These are phyloP conservation scores for Silurus asotus DNA, from an alignment of 2,113 vertebrate species.

Conservation along the genomic window DNA sequence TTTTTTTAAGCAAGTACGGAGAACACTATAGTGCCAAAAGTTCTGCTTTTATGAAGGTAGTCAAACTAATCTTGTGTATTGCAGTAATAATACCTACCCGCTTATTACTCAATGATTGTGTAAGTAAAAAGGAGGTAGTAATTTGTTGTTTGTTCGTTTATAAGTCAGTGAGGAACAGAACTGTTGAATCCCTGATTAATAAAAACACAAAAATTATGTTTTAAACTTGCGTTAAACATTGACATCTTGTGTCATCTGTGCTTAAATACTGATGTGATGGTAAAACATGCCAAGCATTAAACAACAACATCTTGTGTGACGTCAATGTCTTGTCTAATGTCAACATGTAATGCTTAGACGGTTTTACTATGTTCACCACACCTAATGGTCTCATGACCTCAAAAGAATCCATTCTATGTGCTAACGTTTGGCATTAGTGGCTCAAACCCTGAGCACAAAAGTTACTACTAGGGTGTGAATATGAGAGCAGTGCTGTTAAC, in stretches of 20 bases:
- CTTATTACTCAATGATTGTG: too few species aligned
- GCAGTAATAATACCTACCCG: too few species aligned
- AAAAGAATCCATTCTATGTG: not conserved
- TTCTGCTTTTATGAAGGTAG: too few species aligned
- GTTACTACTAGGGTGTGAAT: too few species aligned
- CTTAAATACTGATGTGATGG: not conserved
- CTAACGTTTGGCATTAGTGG: not conserved
- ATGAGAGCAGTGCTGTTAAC: not conserved
- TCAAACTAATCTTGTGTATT: too few species aligned
- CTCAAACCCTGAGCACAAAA: not conserved
- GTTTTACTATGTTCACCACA: conserved; percentile 1
- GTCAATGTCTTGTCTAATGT: too few species aligned
- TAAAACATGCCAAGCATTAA: not conserved
- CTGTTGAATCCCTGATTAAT: not conserved
- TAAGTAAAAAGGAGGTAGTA: too few species aligned
- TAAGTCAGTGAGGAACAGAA: not conserved
- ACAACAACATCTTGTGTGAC: not conserved
- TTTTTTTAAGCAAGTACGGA: not conserved
- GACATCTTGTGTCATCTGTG: too few species aligned
- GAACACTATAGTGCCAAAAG: not conserved
- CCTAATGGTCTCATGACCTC: not conserved
- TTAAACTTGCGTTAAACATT: too few species aligned
- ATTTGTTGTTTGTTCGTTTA: too few species aligned
- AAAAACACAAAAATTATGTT: not conserved
- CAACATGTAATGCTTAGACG: too few species aligned